These are phyloP conservation scores for Scolanthus callimorphus DNA, from an alignment of 92 coral and sea anemone species.

Conservation along the genomic window DNA sequence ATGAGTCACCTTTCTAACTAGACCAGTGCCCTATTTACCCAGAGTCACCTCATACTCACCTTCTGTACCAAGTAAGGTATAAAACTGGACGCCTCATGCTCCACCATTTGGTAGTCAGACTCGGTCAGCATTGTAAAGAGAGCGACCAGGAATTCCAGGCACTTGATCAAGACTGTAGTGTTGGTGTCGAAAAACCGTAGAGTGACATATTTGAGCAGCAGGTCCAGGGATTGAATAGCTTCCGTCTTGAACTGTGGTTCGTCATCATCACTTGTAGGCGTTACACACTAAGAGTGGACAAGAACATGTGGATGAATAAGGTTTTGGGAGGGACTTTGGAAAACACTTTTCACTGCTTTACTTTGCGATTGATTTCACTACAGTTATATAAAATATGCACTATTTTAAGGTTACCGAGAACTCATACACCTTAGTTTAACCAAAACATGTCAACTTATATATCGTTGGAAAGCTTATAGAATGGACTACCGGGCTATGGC, in stretches of 20 bases:
- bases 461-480: too few species aligned
- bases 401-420: too few species aligned
- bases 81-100: constrained; percentile 92
- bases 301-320: too few species aligned
- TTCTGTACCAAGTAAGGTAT: constrained; percentile 88
- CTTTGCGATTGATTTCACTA: too few species aligned
- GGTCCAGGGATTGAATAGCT: constrained; percentile 78
- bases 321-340: too few species aligned
- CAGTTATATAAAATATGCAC: too few species aligned
- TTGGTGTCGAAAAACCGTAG: constrained; percentile 95
- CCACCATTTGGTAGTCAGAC: constrained; percentile 82
- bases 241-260: constrained; percentile 75
- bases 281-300: constrained; percentile 62
- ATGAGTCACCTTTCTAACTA: too few species aligned
- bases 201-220: constrained; percentile 87
- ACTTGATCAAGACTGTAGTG: constrained; percentile 92
- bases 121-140: constrained; percentile 75
- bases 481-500: too few species aligned
- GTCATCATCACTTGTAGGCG: constrained; percentile 30
- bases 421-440: too few species aligned
- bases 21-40: too few species aligned
- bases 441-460: too few species aligned
- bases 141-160: constrained; percentile 86
- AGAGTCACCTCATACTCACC: constrained; percentile 61
- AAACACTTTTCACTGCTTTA: too few species aligned